Evolutionary conservation across 2,113 vertebrate species (phyloP), one percentile per base, ranked within the genome.

Genomic region (Elanoides forficatus): DNA sequence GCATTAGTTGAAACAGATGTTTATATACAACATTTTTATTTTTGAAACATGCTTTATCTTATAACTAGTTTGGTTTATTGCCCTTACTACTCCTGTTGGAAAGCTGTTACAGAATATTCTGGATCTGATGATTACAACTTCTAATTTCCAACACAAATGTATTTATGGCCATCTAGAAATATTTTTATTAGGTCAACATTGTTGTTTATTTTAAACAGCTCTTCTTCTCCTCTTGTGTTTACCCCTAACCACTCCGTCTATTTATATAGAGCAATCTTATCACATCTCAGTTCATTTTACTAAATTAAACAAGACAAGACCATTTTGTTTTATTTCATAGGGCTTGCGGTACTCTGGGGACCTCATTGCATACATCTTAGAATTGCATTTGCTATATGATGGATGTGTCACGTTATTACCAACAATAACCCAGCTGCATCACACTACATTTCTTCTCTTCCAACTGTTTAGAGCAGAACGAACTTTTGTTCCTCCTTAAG

Each of bases 1-100:
- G 38, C 11, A 15, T 67, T 86, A 70, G 26, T 43, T 81, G 68
- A 87, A 96, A 81, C 87, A 94, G 94, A 96, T 85, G 81, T 79
- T 94, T 91, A 87, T 89, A 63, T 48, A 72, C n/a, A 91, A 71
- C 23, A 52, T 89, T 93, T 96, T 93, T 93, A 87, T 86, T 94
- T 89, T 32, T 86, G 52, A 88, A 91, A 78, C n/a, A 78, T 78
- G 52, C n/a, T 87, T 89, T 21, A 79, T 89, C 65, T 85, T 81
- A 75, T 72, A 96, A 79, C 32, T 52, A 47, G 34, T 74, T 84
- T 95, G 38, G n/a, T 94, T 95, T 93, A 94, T 71, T 93, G 68
- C 17, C 52, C 32, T 89, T 96, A 47, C 29, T 79, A 62, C 60
- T 86, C 29, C 32, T 70, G 8, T 84, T 91, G 68, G 84, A 93